phyloP scores from a whole-genome alignment of 2,113 vertebrate species.

The Perca schrenkii region DNA sequence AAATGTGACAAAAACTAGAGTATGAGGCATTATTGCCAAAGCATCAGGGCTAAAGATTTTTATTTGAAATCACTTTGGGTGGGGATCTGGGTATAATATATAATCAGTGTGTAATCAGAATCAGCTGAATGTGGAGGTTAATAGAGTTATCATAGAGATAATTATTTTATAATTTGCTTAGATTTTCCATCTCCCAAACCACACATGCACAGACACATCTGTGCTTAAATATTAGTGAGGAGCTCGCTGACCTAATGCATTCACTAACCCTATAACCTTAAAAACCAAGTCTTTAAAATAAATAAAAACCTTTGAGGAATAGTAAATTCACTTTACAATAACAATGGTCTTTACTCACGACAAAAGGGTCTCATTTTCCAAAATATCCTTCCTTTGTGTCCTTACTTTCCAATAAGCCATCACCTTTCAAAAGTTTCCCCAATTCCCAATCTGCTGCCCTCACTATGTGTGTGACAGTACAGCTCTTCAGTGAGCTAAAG shows the following conservation, averaged over 20 bases:
- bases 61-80: background rate
- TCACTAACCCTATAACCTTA: background rate
- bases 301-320: background rate
- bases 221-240: too few species aligned
- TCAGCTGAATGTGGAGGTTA: constrained; percentile 14
- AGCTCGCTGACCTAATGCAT: background rate
- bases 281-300: background rate
- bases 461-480: too few species aligned
- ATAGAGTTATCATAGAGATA: background rate
- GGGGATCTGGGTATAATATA: background rate
- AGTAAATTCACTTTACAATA: background rate
- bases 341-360: too few species aligned
- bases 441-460: too few species aligned
- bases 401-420: too few species aligned
- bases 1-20: background rate
- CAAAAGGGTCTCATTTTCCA: background rate
- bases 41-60: constrained; percentile 11
- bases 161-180: background rate
- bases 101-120: constrained; percentile 15
- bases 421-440: too few species aligned
- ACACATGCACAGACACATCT: background rate
- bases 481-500: too few species aligned
- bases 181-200: background rate
- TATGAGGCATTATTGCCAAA: background rate
- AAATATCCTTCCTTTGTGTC: background rate